Conservation (phyloP, 2,888 invertebrate genomes). For the Ganaspis brasiliensis region DNA sequence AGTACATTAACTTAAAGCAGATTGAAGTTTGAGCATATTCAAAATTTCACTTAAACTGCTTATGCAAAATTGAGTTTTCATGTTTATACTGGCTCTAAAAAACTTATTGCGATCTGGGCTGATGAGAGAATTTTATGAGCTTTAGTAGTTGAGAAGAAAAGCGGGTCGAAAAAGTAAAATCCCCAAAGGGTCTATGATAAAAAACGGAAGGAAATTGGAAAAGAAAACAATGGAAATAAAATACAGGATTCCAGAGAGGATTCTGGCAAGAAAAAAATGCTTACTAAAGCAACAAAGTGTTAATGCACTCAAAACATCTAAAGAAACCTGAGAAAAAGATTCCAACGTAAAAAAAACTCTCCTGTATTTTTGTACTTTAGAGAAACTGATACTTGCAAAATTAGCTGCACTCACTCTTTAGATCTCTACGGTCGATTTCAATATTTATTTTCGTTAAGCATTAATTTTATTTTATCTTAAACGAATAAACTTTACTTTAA, state of each 20-base stretch:
- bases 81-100: slow-evolving; percentile 15
- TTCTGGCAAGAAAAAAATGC: not conserved
- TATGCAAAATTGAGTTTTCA: not conserved
- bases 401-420: not conserved
- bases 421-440: not conserved
- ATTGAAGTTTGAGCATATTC: slow-evolving; percentile 1
- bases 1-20: not conserved
- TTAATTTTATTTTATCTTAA: too few species aligned
- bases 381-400: slow-evolving; percentile 25
- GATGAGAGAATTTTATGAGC: not conserved
- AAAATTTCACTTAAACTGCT: not conserved
- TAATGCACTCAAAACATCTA: slow-evolving; percentile 38
- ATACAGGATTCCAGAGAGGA: slow-evolving; percentile 3
- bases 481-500: not conserved
- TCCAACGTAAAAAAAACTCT: not conserved
- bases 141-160: not conserved
- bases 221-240: slow-evolving; percentile 9
- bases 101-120: slow-evolving; percentile 14
- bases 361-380: not conserved
- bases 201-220: slow-evolving; percentile 5
- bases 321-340: not conserved
- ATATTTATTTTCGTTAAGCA: too few species aligned
- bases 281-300: slow-evolving; percentile 40
- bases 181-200: slow-evolving; percentile 4
- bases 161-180: slow-evolving; percentile 8